These are phyloP conservation scores for Capitulum mitella DNA, from an alignment of 2,888 invertebrate species.

Conservation along the genomic window DNA sequence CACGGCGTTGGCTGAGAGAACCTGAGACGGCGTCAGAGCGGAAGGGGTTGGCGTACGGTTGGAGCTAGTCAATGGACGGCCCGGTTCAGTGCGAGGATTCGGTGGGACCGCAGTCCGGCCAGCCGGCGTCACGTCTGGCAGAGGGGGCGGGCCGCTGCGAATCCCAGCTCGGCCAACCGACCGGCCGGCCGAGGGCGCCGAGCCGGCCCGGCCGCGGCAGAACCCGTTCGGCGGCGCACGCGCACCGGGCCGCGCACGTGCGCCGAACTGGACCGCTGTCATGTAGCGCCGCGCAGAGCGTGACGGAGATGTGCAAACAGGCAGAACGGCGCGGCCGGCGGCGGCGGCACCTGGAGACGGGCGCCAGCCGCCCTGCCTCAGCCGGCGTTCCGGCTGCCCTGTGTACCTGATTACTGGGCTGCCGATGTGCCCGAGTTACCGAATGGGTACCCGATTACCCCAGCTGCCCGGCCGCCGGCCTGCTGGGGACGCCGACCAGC, in stretches of 20 bases:
- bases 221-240: not conserved
- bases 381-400: not conserved
- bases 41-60: too few relatives aligned
- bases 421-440: too few relatives aligned
- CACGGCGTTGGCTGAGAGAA: too few relatives aligned
- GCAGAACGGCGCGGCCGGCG: not conserved
- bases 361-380: not conserved
- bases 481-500: too few relatives aligned
- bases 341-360: too few relatives aligned
- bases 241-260: not conserved
- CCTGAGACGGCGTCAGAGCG: too few relatives aligned
- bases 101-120: not conserved
- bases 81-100: too few relatives aligned
- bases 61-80: too few relatives aligned
- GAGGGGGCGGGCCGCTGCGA: too few relatives aligned
- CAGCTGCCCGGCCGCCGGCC: too few relatives aligned
- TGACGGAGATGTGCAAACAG: not conserved
- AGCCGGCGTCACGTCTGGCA: not conserved
- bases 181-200: not conserved
- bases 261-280: not conserved
- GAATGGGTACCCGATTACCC: too few relatives aligned
- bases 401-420: too few relatives aligned
- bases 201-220: not conserved
- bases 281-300: not conserved
- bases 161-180: not conserved